Base-by-base conservation (phyloP, 2,888 invertebrate species). In the Morpho deidamia region DNA sequence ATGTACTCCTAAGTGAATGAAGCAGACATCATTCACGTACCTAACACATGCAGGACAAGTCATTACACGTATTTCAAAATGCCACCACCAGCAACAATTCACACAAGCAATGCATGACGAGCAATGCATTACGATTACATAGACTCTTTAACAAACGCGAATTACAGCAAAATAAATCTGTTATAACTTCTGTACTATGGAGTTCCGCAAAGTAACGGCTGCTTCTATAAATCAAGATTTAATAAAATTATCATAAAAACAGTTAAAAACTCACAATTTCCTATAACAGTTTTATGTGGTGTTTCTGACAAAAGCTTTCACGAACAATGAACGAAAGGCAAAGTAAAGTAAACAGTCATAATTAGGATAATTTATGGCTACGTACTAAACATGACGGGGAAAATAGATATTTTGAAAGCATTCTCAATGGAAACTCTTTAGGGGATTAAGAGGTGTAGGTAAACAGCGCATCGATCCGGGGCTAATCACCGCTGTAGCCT, bases 401-500 rank as follows among this genome's bases (percentile, higher is more conserved):
- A 51, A 59, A 40, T 14, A 54, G 51, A 49, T 51, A 52, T 44
- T 54, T 32, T 51, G 42, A 51, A 54, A 54, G 44, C 46, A 45
- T 51, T 32, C 39, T 54, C 54, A 59, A 59, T 73, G 72, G 71
- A 70, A 71, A 72, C 72, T 72, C 71, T 67, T 68, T 59, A 56
- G 69, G 77, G 72, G 44, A 37, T 69, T 71, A 70, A 72, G 70
- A 70, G 73, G 74, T 61, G 66, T 63, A 69, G 68, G 62, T 67
- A 61, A 48, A 47, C 55, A 58, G 57, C 40, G 45, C 54, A 51
- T 53, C 52, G 55, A 50, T 69, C 71, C 75, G 68, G 65, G 71
- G 73, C 81, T 86, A 87, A 89, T 87, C 85, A 83, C 83, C 75
- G 67, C 68, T 72, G 70, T 74, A 81, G 74, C 80, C 83, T 81